Evolutionary conservation across 2,797 vertebrate species (phyloP).

Genomic region (Takifugu ocellatus): DNA sequence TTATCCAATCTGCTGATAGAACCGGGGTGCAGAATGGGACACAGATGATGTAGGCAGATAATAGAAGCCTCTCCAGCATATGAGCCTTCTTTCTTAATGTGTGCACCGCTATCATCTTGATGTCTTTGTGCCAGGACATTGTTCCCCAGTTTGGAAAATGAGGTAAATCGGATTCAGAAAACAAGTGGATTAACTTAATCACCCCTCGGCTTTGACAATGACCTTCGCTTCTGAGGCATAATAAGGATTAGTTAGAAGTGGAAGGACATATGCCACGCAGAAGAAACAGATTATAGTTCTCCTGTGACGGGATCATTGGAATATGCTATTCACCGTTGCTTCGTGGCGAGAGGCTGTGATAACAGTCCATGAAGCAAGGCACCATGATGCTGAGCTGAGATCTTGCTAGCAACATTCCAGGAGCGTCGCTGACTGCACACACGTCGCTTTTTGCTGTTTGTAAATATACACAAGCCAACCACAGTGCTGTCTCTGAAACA

Average conservation of each 20-base stretch:
- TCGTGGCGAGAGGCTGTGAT: slow-evolving; percentile 56
- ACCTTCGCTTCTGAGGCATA: slow-evolving; percentile 74
- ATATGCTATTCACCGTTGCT: slow-evolving; percentile 56
- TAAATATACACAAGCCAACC: slow-evolving; percentile 37
- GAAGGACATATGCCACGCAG: slow-evolving; percentile 76
- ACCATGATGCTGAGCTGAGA: slow-evolving; percentile 34
- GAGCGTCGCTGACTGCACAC: slow-evolving; percentile 8
- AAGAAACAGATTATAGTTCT: slow-evolving; percentile 72
- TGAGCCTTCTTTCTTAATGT: slow-evolving; percentile 58
- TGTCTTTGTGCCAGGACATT: slow-evolving; percentile 72
- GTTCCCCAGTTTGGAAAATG: slow-evolving; percentile 71
- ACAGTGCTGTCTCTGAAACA: slow-evolving; percentile 23
- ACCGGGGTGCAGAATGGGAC: slow-evolving; percentile 42
- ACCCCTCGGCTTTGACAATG: slow-evolving; percentile 76
- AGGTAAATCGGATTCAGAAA: slow-evolving; percentile 77
- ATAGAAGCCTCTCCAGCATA: slow-evolving; percentile 45
- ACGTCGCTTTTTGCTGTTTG: slow-evolving; percentile 24
- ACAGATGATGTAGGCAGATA: slow-evolving; percentile 67
- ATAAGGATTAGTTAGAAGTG: slow-evolving; percentile 74
- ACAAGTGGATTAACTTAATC: slow-evolving; percentile 81
- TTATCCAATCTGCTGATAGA: slow-evolving; percentile 57
- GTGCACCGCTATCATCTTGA: slow-evolving; percentile 63
- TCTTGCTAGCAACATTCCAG: slow-evolving; percentile 25
- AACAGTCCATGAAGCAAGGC: slow-evolving; percentile 45
- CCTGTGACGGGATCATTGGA: slow-evolving; percentile 72